phyloP scores from a whole-genome alignment of 2,113 vertebrate genomes.

The Excalfactoria chinensis region DNA sequence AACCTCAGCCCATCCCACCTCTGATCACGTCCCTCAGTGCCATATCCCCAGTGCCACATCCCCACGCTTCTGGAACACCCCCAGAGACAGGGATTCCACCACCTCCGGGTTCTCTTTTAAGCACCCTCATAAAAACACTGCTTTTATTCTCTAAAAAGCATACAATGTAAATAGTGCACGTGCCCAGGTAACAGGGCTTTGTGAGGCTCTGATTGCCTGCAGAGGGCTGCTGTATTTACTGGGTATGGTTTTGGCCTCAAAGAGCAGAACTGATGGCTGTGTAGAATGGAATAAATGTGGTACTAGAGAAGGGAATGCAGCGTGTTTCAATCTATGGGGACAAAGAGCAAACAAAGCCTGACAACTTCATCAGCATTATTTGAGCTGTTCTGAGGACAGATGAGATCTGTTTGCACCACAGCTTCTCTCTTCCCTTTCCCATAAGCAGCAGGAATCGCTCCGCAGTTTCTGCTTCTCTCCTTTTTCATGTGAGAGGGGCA shows the following conservation, averaged over 20 bases:
- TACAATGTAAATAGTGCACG: accelerated
- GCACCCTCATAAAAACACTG: accelerated
- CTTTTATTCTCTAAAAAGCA: accelerated
- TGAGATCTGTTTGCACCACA: neutral
- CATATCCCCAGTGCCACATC: no score
- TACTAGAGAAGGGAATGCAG: neutral
- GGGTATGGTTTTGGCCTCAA: accelerated
- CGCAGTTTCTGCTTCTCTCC: neutral
- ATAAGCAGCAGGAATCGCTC: neutral
- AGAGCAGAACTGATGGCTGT: neutral
- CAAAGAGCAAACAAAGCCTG: neutral
- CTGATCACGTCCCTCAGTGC: no score
- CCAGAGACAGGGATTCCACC: no score
- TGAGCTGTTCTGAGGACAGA: neutral
- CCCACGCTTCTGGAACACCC: no score
- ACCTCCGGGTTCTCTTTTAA: neutral
- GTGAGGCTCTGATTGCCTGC: neutral
- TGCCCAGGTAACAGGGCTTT: neutral
- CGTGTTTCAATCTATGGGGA: neutral
- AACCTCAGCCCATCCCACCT: no score
- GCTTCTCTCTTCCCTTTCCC: neutral
- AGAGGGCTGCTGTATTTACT: neutral
- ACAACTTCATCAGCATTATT: accelerated
- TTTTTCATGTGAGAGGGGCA: neutral
- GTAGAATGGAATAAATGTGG: neutral